phyloP scores from a whole-genome alignment of 2,888 invertebrate genomes.

The Synanthedon myopaeformis region DNA sequence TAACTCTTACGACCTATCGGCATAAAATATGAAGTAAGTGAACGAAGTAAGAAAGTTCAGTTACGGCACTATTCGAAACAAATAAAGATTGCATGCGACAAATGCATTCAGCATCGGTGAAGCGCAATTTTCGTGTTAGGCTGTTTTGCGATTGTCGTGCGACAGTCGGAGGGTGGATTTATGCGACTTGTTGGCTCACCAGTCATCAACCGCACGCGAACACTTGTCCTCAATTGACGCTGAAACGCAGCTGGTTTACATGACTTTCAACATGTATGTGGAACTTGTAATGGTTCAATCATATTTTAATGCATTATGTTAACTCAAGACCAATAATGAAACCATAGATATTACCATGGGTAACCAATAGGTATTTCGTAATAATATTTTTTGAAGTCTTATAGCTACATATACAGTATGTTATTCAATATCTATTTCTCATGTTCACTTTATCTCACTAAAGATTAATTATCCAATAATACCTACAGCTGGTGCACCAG shows the following conservation, averaged over 20 bases:
- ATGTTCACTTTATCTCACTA: too few relatives aligned
- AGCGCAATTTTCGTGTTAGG: slow-evolving; percentile 61
- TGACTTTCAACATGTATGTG: neutral
- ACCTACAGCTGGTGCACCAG: neutral
- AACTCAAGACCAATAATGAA: neutral
- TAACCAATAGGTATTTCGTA: too few relatives aligned
- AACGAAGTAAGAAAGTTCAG: too few relatives aligned
- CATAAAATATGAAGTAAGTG: too few relatives aligned
- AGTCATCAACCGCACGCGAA: slow-evolving; percentile 34
- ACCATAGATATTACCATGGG: too few relatives aligned
- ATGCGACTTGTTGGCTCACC: slow-evolving; percentile 26
- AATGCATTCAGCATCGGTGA: slow-evolving; percentile 52
- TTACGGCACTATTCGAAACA: slow-evolving; percentile 22
- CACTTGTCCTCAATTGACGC: slow-evolving; percentile 49
- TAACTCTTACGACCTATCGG: too few relatives aligned
- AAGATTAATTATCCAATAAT: too few relatives aligned
- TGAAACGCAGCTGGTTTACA: neutral
- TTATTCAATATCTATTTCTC: too few relatives aligned
- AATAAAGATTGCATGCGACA: slow-evolving; percentile 44
- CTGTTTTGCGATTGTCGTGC: slow-evolving; percentile 42
- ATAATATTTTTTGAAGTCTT: too few relatives aligned
- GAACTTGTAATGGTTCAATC: neutral
- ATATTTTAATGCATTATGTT: neutral
- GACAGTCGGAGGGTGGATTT: slow-evolving; percentile 47
- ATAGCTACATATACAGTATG: too few relatives aligned